Evolutionary conservation across 2,888 invertebrate genomes (phyloP), one percentile per base, ranked within the genome.

Genomic region (Andrena praecox): DNA sequence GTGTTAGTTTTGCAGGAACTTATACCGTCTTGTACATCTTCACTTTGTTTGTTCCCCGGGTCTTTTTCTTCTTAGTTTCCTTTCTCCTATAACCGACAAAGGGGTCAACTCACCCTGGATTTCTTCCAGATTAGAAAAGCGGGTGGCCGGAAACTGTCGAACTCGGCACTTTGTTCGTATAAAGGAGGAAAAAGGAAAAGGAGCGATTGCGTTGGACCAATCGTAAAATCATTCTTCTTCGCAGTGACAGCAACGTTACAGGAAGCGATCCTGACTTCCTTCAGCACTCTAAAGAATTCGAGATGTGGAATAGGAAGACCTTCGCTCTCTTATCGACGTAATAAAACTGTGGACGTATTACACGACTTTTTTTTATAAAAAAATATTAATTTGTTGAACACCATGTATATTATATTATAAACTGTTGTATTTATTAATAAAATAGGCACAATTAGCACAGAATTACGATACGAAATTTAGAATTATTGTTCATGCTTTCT

Each of bases 71-170:
- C 20, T 29, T 16, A 42, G 10, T 7, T 48, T 7, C 12, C 20
- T 56, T 59, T 31, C 10, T 2, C 2, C 2, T 27, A 54, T 56
- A 76, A 42, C 29, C 35, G 35, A 35, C 75, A 20, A 5, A 29
- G 31, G 8, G 50, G 60, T 31, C 62, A 70, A 20, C 33, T 54
- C 16, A 70, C 70, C 27, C 42, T 52, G 75, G 59, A 70, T 70
- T 70, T 76, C 31, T 64, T 42, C 35, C 33, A 80, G 80, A 87
- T 87, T 82, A 86, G 76, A 85, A 80, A 72, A 80, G 72, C 81
- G 82, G 78, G 64, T 80, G 59, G 80, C 60, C 77, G 82, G 82
- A 86, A 86, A 88, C 70, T 87, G 87, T 85, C 87, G 78, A 85
- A 86, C 86, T 83, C 73, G 66, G 86, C 83, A 85, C 82, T 86